These are phyloP conservation scores for Xestia ashworthii DNA, from an alignment of 2,888 invertebrate genomes.

Conservation along the genomic window DNA sequence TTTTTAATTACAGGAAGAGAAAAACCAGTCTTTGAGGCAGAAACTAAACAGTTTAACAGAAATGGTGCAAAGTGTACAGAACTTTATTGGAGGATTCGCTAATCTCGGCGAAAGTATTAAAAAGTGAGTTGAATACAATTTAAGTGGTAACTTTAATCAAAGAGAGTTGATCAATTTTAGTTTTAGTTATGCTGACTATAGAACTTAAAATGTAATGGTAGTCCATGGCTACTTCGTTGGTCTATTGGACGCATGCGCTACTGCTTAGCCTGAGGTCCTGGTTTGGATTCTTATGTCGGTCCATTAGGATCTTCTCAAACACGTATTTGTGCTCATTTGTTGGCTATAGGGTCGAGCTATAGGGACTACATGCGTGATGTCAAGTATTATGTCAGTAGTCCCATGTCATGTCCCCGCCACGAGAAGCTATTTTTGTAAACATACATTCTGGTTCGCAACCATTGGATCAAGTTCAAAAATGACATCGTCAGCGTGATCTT, in stretches of 20 bases:
- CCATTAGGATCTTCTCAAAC: neutral
- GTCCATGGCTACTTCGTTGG: neutral
- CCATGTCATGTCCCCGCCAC: too few species aligned
- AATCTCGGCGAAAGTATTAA: constrained; percentile 97
- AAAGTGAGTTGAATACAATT: constrained; percentile 92
- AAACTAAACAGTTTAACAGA: constrained; percentile 97
- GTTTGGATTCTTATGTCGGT: neutral
- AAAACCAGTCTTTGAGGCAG: constrained; percentile 97
- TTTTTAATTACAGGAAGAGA: constrained; percentile 93
- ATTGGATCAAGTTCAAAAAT: too few species aligned
- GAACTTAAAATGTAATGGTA: neutral
- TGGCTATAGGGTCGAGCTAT: neutral
- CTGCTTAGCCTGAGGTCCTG: neutral
- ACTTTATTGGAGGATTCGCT: constrained; percentile 97
- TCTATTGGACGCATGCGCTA: neutral
- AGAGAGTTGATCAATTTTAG: neutral
- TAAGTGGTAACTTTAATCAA: neutral
- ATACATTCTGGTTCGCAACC: too few species aligned
- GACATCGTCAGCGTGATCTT: too few species aligned
- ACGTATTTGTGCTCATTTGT: neutral
- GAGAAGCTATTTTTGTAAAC: too few species aligned
- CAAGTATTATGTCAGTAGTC: neutral
- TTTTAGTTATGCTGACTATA: neutral
- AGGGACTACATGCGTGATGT: neutral
- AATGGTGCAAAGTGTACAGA: constrained; percentile 98